Evolutionary conservation across 2,797 vertebrate species (phyloP), one percentile per base, ranked within the genome.

Genomic region (Poecilia picta): DNA sequence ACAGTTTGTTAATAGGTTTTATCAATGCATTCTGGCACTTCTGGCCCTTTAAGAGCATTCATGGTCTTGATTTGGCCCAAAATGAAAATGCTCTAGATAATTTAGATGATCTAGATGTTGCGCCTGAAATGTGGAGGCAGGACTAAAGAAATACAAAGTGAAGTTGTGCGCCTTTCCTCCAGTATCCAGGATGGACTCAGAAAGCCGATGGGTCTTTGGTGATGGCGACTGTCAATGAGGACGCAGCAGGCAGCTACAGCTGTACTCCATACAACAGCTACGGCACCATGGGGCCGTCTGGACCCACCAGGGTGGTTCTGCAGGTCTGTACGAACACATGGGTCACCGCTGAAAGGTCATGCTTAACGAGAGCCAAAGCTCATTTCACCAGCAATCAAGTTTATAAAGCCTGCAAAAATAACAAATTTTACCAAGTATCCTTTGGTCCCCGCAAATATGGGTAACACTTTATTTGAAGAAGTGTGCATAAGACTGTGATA

Each of bases 231-330:
- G 96, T 97, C 8, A 98, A 98, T 0, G 98, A 99, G 0, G 97
- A 98, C 0, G 95, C 95, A 0, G 91, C 95, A 6, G 98, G 98
- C 8, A 85, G 94, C 5, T 99, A 97, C 85, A 91, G 87, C 0
- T 99, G 98, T n/a, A 97, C 97, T 0, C 97, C 98, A 0, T 97
- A 97, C 94, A 99, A 99, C 94, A 97, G 96, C 91, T 97, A 97
- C 0, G 98, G 98, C 59, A 98, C 94, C 0, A 94, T 96, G 46
- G 98, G 98, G 16, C 81, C 93, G 25, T 99, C 98, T 0, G 86
- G 76, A 0, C 93, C 95, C 75, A 98, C 97, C 0, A 92, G 76
- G 0, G 96, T 98, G 28, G 90, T 97, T 75, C 95, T 99, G 5
- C 97, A 98, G 97, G 98, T 98, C 2, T 46, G 91, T 88, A 51